Evolutionary conservation across 1,140 invertebrate species (phyloP).

Genomic region (Orchesella cincta): DNA sequence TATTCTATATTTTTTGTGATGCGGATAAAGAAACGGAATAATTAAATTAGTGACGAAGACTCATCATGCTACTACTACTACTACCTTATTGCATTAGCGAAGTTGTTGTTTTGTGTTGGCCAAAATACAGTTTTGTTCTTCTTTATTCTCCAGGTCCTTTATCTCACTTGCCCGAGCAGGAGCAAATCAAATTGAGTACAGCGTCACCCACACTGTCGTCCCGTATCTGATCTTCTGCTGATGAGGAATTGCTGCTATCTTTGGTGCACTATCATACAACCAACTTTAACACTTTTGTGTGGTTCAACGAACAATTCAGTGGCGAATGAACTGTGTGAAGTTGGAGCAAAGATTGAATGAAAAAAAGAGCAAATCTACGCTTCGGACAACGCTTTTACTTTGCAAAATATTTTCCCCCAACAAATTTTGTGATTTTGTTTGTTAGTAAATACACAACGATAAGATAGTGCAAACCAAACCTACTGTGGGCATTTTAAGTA

Average conservation of each 20-base stretch:
- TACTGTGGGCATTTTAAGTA: neutral
- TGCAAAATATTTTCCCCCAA: too few species aligned
- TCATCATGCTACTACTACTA: neutral
- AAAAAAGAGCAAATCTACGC: neutral
- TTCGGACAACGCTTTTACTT: too few species aligned
- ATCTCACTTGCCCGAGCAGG: neutral
- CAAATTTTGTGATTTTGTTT: too few species aligned
- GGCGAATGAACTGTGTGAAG: constrained; percentile 7
- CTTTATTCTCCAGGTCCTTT: neutral
- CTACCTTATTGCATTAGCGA: neutral
- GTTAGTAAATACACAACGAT: too few species aligned
- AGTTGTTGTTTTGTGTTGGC: neutral
- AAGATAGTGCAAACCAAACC: too few species aligned
- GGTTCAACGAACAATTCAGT: constrained; percentile 9
- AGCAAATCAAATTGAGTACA: neutral
- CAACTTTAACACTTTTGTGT: neutral
- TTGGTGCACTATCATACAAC: neutral
- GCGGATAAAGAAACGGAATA: neutral
- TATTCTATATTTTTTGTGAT: neutral
- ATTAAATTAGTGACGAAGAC: constrained; percentile 12
- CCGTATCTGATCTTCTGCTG: neutral
- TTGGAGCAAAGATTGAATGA: neutral
- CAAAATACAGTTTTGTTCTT: neutral
- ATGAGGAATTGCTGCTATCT: neutral
- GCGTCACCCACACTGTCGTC: neutral